Percentiles rank a stretch among this genome's conserved stretches.
phyloP scores from a whole-genome alignment of 2,797 vertebrate species.

The Neosalanx taihuensis region DNA sequence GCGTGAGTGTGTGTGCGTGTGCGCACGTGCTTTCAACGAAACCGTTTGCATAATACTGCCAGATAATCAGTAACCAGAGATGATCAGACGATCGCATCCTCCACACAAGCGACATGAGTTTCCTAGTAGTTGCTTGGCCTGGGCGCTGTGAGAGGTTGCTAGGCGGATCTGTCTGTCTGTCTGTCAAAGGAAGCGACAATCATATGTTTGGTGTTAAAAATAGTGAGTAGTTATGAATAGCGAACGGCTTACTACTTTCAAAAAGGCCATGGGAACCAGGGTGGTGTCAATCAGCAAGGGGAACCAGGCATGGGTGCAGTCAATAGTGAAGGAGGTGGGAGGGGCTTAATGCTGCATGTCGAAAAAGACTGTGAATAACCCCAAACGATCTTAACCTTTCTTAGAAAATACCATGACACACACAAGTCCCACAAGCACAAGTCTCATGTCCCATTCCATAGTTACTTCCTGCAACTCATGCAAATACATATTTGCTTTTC shows the following conservation, averaged over 20 bases:
- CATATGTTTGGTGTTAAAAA: background rate
- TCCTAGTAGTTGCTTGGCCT: constrained; percentile 19
- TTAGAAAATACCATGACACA: background rate
- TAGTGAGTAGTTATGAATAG: too few species aligned
- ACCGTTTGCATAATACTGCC: constrained; percentile 4
- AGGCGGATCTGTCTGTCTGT: background rate
- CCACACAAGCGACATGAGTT: constrained; percentile 36
- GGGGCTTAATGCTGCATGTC: too few species aligned
- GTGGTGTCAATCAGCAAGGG: too few species aligned
- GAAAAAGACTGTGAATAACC: too few species aligned
- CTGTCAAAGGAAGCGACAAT: background rate
- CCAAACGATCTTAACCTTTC: too few species aligned
- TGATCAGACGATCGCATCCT: constrained; percentile 17
- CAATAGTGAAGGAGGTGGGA: too few species aligned
- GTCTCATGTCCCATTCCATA: too few species aligned
- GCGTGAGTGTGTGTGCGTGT: background rate
- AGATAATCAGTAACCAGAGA: constrained; percentile 21
- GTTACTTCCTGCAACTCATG: background rate
- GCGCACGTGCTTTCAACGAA: background rate
- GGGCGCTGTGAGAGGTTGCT: background rate
- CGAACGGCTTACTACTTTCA: background rate
- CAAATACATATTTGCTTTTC: background rate
- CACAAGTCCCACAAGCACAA: background rate
- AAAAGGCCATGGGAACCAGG: too few species aligned
- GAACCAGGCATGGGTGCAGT: too few species aligned